These are phyloP conservation scores for Pangasius sanitwongsei DNA, from an alignment of 2,797 vertebrate genomes.

Conservation along the genomic window DNA sequence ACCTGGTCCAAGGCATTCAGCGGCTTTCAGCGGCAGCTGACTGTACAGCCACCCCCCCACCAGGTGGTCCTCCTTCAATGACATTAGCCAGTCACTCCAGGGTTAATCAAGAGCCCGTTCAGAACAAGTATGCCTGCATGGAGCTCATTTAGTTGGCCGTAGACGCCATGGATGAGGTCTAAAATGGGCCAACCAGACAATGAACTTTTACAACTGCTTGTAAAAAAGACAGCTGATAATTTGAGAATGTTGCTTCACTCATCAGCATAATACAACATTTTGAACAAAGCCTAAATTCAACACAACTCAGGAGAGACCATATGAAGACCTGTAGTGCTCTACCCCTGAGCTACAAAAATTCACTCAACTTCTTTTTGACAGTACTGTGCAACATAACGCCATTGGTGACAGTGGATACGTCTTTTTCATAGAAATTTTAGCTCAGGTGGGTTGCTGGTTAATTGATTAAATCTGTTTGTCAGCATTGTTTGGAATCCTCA, in stretches of 20 bases:
- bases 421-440: neutral
- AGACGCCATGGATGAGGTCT: conserved; percentile 74
- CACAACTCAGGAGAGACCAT: neutral
- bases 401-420: neutral
- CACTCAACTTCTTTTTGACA: neutral
- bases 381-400: neutral
- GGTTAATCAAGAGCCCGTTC: conserved; percentile 87
- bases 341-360: neutral
- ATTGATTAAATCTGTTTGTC: conserved; percentile 37
- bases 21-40: conserved; percentile 89
- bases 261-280: conserved; percentile 24
- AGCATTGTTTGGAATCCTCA: neutral
- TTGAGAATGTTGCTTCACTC: conserved; percentile 58
- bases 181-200: conserved; percentile 78
- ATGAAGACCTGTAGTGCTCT: neutral
- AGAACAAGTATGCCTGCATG: conserved; percentile 73
- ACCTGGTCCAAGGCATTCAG: conserved; percentile 86
- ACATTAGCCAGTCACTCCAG: conserved; percentile 87
- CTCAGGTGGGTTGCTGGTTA: conserved; percentile 15
- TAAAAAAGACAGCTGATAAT: conserved; percentile 71
- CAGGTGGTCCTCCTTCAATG: conserved; percentile 93
- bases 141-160: conserved; percentile 80
- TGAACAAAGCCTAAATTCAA: conserved; percentile 41
- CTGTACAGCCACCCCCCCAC: conserved; percentile 79
- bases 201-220: conserved; percentile 79